Conservation (phyloP, 2,888 invertebrate species). For the Caradrina kadenii region DNA sequence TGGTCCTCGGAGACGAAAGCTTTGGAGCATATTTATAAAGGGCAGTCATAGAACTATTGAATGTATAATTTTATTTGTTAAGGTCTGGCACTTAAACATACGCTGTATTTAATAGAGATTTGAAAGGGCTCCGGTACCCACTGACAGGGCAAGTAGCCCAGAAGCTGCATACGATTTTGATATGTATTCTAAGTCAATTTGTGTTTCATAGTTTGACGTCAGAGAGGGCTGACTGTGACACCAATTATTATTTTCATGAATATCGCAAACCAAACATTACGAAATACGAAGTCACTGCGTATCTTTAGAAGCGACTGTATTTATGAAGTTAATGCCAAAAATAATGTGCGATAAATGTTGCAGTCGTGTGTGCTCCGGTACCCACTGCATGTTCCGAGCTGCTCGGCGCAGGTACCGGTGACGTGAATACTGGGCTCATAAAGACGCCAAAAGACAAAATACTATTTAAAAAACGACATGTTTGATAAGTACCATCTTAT, state of each 20-base stretch:
- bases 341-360: slow-evolving; percentile 5
- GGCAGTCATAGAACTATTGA: neutral
- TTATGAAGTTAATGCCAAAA: neutral
- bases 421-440: no score
- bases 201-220: neutral
- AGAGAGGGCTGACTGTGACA: neutral
- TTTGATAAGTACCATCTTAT: no score
- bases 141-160: no score
- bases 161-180: neutral
- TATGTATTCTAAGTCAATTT: neutral
- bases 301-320: neutral
- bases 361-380: neutral
- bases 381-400: no score
- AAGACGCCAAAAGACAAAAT: no score
- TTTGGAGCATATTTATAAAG: neutral
- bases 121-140: neutral
- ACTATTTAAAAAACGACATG: no score
- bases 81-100: neutral
- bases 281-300: neutral
- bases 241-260: slow-evolving; percentile 1
- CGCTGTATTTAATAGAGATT: neutral
- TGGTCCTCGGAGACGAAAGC: neutral
- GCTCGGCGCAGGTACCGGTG: neutral
- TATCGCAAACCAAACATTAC: slow-evolving; percentile 8
- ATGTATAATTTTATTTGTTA: neutral